phyloP scores from a whole-genome alignment of 2,888 invertebrate species.

The Stenodera caucasica region DNA sequence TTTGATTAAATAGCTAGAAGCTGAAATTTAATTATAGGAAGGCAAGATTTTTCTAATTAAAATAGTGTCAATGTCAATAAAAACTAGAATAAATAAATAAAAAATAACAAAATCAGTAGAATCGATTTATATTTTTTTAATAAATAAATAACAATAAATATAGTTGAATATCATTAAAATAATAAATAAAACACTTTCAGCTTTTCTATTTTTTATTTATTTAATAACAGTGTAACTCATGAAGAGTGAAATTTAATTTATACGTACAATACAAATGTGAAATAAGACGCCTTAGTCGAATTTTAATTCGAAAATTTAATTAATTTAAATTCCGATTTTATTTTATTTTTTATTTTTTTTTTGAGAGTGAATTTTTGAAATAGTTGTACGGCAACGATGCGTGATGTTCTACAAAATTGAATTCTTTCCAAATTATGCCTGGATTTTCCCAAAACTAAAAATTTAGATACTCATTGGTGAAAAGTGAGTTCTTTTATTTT shows the following conservation, averaged over 20 bases:
- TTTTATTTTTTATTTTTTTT: not conserved
- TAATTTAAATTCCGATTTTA: not conserved
- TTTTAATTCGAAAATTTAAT: not conserved
- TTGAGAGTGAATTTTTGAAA: not conserved
- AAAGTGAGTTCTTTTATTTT: too few species aligned
- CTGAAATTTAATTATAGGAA: not conserved
- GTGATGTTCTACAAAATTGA: not conserved
- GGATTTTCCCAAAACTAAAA: too few species aligned
- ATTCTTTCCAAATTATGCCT: too few species aligned
- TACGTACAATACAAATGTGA: not conserved
- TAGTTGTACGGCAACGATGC: not conserved
- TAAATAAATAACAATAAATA: not conserved
- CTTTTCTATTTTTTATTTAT: not conserved
- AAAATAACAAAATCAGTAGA: too few species aligned
- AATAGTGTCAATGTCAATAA: not conserved
- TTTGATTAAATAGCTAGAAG: not conserved
- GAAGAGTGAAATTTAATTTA: conserved; percentile 8
- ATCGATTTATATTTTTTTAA: too few species aligned
- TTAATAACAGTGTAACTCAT: not conserved
- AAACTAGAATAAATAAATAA: too few species aligned
- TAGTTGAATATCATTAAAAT: not conserved
- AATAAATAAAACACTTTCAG: conserved; percentile 4
- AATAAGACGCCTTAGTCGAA: not conserved
- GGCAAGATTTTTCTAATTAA: not conserved
- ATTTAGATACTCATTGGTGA: too few species aligned